Evolutionary conservation across 2,797 vertebrate species (phyloP), one percentile per base, ranked within the genome.

Genomic region (Micromesistius poutassou): DNA sequence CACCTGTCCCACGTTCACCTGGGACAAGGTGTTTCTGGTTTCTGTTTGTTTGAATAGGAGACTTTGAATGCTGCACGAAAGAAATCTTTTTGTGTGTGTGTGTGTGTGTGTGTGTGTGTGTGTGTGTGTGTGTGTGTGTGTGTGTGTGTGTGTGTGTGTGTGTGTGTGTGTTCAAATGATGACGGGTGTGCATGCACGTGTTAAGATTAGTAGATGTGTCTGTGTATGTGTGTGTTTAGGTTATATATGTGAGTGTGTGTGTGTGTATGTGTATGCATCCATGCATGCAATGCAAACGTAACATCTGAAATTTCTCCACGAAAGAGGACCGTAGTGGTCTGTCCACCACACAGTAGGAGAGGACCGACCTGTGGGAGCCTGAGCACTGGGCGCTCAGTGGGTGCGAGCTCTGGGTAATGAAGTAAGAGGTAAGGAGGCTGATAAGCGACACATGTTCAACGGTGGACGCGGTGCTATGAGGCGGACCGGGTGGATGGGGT

Each of bases 361-460:
- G 84, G 77, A 78, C 82, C 76, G 85, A 81, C 78, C 62, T 73
- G 77, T 73, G 73, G 75, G 70, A 79, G 46, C 82, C 75, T 78
- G 77, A 77, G 80, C 74, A n/a, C n/a, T n/a, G n/a, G n/a, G 35
- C 46, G 71, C 76, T 84, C 79, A 83, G 46, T 55, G 16, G 79
- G 83, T 71, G 2, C 76, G 80, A 82, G 71, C 75, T 76, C 74
- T 73, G 78, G 77, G 79, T 85, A 30, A 83, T 87, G 81, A 68
- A 84, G 81, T n/a, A n/a, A n/a, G n/a, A n/a, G n/a, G 35, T 50
- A 75, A 76, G 78, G 71, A 74, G 76, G 77, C 80, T 90, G 86
- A 87, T 90, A 86, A 91, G 84, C 76, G 55, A 77, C 71, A 85
- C 78, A 82, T 87, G 88, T 90, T 87, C 82, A 72, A 76, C 13